Percentiles rank a stretch among this genome's conserved stretches.
Conservation (phyloP, 2,797 vertebrate species). For the Molossus molossus region DNA sequence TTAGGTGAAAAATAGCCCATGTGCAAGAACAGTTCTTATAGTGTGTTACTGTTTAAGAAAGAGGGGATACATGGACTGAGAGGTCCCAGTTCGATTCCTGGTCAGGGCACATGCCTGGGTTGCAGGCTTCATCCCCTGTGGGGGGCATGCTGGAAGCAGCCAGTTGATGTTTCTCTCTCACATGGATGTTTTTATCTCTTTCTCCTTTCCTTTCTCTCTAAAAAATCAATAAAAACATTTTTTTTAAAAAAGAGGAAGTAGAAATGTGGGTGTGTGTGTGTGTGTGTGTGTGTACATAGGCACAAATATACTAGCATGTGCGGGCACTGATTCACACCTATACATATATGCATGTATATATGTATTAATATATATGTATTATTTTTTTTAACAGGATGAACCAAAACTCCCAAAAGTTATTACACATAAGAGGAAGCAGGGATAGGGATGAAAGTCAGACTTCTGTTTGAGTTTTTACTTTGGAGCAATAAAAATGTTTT, state of each 20-base stretch:
- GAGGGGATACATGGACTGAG: no score
- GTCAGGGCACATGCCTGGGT: no score
- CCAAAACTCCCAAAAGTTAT: neutral
- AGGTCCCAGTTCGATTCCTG: no score
- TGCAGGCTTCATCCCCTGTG: no score
- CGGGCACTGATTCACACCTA: neutral
- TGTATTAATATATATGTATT: neutral
- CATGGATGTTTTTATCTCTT: no score
- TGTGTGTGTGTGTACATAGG: neutral
- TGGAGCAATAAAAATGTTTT: neutral
- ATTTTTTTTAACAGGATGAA: neutral
- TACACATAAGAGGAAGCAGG: neutral
- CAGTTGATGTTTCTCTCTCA: no score
- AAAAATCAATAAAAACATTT: no score
- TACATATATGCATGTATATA: neutral
- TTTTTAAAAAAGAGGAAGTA: neutral
- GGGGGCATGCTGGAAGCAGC: no score
- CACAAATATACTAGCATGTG: neutral
- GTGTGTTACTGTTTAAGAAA: neutral
- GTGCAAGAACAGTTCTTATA: neutral
- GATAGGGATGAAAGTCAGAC: neutral
- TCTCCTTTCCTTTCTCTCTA: no score
- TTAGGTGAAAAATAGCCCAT: neutral
- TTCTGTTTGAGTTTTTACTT: constrained; percentile 43
- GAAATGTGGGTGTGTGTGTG: neutral